phyloP scores from a whole-genome alignment of 2,113 vertebrate genomes.

The Dasyornis broadbenti region DNA sequence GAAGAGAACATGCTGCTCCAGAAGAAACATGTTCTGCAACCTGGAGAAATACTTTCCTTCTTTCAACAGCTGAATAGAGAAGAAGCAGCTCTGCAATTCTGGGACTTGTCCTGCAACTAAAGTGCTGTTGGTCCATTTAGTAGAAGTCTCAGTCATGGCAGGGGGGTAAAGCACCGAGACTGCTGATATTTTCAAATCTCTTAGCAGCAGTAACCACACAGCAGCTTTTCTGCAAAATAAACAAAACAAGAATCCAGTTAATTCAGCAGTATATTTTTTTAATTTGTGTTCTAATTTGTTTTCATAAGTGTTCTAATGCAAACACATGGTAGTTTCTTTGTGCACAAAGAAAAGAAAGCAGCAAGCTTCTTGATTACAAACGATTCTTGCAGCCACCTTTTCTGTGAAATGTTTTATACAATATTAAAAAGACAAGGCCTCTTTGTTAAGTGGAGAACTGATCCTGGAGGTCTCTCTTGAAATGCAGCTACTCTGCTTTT shows the following conservation, averaged over 20 bases:
- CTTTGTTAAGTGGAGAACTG: conserved; percentile 14
- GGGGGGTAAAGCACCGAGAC: conserved; percentile 67
- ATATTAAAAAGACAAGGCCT: conserved; percentile 11
- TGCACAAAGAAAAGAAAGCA: background rate
- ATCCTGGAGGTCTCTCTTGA: background rate
- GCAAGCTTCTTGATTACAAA: conserved; percentile 19
- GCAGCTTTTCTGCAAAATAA: conserved; percentile 78
- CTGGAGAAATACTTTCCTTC: background rate
- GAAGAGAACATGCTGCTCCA: background rate
- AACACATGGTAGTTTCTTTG: conserved; percentile 49
- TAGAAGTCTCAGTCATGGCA: conserved; percentile 60
- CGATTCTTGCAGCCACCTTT: background rate
- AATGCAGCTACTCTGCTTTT: background rate
- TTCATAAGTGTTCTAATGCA: conserved; percentile 49
- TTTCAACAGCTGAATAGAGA: conserved; percentile 29
- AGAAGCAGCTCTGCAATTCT: conserved; percentile 20
- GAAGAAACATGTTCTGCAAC: background rate
- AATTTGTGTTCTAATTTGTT: no score
- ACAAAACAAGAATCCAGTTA: conserved; percentile 71
- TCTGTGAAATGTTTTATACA: background rate
- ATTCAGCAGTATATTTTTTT: conserved; percentile 69
- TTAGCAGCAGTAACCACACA: conserved; percentile 73
- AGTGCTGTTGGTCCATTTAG: conserved; percentile 76
- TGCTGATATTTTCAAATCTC: conserved; percentile 72
- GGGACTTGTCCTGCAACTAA: conserved; percentile 49